Conservation (phyloP, 2,797 vertebrate species). For the Percopsis omiscomaycus region DNA sequence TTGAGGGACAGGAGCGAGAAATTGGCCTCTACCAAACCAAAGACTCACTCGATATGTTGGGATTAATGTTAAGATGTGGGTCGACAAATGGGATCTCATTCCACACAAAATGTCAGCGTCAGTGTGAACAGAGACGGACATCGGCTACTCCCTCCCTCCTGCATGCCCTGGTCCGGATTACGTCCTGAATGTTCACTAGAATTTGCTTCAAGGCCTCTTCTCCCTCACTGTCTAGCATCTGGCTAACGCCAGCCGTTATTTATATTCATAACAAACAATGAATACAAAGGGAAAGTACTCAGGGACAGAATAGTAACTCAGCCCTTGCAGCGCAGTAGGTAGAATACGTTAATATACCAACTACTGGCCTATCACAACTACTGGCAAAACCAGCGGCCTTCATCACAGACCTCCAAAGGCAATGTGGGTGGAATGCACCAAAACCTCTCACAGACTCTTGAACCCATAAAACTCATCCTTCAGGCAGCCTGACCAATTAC, state of each 20-base stretch:
- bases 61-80: no score
- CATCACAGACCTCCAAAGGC: conserved; percentile 32
- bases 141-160: conserved; percentile 53
- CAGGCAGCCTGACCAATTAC: conserved; percentile 58
- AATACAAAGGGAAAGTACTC: conserved; percentile 32
- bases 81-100: no score
- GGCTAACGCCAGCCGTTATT: conserved; percentile 51
- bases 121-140: conserved; percentile 57
- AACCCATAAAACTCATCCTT: conserved; percentile 35
- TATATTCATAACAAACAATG: conserved; percentile 68
- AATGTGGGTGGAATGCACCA: conserved; percentile 25
- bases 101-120: conserved; percentile 44
- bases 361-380: conserved; percentile 17
- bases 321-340: conserved; percentile 34
- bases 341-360: conserved; percentile 21
- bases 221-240: conserved; percentile 50
- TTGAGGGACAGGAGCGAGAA: no score
- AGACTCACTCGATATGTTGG: no score
- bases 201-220: conserved; percentile 49
- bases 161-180: conserved; percentile 49
- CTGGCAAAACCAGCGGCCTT: conserved; percentile 32
- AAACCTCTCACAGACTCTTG: conserved; percentile 40
- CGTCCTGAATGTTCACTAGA: conserved; percentile 57
- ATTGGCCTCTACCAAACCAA: no score
- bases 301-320: conserved; percentile 34